Conservation (phyloP, 2,797 vertebrate species). For the Cynodonichthys magdalenae region DNA sequence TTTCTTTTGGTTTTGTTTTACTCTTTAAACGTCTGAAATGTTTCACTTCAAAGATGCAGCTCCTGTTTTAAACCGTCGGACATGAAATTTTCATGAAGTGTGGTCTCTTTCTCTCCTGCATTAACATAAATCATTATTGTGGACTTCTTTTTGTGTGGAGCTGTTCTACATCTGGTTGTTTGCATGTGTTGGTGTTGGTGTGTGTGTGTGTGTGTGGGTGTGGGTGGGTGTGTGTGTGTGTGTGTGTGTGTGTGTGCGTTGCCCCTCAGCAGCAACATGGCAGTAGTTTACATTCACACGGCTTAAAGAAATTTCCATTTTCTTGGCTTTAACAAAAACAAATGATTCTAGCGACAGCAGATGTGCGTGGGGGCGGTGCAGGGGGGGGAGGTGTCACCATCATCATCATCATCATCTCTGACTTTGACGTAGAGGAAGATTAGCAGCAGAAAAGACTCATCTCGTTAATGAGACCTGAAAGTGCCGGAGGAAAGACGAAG, state of each 20-base stretch:
- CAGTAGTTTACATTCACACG: conserved; percentile 54
- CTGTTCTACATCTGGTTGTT: conserved; percentile 26
- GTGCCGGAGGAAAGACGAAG: conserved; percentile 18
- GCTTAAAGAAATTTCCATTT: conserved; percentile 56
- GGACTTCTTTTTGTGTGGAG: conserved; percentile 27
- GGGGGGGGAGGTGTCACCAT: conserved; percentile 39
- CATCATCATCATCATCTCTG: conserved; percentile 53
- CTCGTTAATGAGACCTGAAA: conserved; percentile 63
- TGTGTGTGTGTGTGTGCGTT: no score
- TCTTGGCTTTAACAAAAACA: conserved; percentile 55
- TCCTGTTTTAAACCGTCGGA: not conserved
- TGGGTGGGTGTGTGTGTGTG: no score
- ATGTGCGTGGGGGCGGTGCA: conserved; percentile 3
- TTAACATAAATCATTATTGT: conserved; percentile 42
- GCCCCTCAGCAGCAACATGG: conserved; percentile 39
- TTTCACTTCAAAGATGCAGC: not conserved
- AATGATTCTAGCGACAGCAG: conserved; percentile 41
- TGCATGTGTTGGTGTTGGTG: conserved; percentile 8
- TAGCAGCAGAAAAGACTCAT: conserved; percentile 42
- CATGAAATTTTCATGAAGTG: conserved; percentile 6
- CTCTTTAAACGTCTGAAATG: not conserved
- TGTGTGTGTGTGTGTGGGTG: no score
- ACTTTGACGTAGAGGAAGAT: conserved; percentile 64
- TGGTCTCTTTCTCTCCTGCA: conserved; percentile 9
- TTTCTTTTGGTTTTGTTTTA: not conserved